Conservation (phyloP, 2,113 vertebrate genomes). For the Salvelinus fontinalis region DNA sequence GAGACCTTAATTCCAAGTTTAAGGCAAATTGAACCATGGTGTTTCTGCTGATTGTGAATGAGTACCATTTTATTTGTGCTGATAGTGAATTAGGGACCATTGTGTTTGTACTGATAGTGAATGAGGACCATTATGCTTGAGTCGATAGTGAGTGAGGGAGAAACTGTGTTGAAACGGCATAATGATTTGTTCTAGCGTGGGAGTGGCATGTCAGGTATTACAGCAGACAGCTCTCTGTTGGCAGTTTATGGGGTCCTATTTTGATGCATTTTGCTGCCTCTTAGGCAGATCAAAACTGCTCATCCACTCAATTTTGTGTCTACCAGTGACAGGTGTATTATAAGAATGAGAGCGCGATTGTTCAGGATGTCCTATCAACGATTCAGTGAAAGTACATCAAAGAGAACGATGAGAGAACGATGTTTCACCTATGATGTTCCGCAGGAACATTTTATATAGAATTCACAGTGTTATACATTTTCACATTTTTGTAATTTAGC, state of each 20-base stretch:
- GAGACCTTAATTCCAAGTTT: too few species aligned
- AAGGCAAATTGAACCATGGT: too few species aligned
- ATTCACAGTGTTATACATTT: slow-evolving; percentile 52
- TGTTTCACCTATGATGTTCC: slow-evolving; percentile 58
- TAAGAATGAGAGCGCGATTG: slow-evolving; percentile 60
- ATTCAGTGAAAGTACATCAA: slow-evolving; percentile 72
- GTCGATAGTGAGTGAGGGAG: too few species aligned
- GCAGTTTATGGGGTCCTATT: slow-evolving; percentile 17
- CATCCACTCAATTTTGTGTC: slow-evolving; percentile 25
- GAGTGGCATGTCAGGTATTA: not conserved
- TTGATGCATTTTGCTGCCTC: slow-evolving; percentile 35
- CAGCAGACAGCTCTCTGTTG: slow-evolving; percentile 4
- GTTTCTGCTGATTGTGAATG: too few species aligned
- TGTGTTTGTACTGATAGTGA: too few species aligned
- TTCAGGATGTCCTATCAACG: slow-evolving; percentile 75
- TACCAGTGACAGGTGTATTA: slow-evolving; percentile 70
- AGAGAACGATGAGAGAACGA: slow-evolving; percentile 64
- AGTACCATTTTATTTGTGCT: too few species aligned
- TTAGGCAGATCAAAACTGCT: slow-evolving; percentile 49
- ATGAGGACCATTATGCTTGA: too few species aligned
- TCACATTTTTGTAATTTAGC: too few species aligned
- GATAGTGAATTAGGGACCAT: too few species aligned
- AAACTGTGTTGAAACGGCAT: too few species aligned
- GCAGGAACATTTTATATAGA: slow-evolving; percentile 66
- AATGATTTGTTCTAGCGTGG: not conserved